Base-by-base conservation (phyloP, 2,113 vertebrate genomes). In the Leptosomus discolor region DNA sequence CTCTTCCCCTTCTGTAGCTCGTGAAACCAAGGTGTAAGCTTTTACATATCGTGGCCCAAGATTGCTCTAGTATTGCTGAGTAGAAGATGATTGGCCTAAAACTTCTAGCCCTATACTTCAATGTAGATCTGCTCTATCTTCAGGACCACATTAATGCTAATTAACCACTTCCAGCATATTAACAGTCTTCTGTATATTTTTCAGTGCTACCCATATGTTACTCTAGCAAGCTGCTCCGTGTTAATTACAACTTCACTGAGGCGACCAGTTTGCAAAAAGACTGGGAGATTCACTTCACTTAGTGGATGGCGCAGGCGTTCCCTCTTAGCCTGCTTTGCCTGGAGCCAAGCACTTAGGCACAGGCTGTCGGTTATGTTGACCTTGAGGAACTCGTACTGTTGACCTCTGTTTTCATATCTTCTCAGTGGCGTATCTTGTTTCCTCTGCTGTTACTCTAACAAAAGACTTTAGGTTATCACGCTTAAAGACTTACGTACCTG, bases 251-350 rank as follows among this genome's bases (percentile, higher is more conserved):
- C 27, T 36, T 64, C 34, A 9, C 4, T 46, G 85, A 77, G 41
- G 23, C 0, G 6, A 29, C 45, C 13, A 5, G 37, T 41, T 76
- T 74, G 56, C 3, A 9, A 36, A 34, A 70, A 69, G 60, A 11
- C 30, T 5, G 30, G 46, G 60, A 63, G 63, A 24, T 83, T 19
- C 7, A 13, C 76, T 73, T 80, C 45, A 9, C 48, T 18, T 13
- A 0, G 1, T 23, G 64, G 3, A 21, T 46, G 61, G 48, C 2
- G 3, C 6, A 9, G 26, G 30, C 3, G 0, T 63, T 82, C 69
- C 53, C 54, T 75, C 29, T 50, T 2, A 1, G 56, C 69, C 56
- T 45, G n/a, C 74, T 37, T 2, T 57, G 63, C 85, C 67, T 26
- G 68, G 41, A 34, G 84, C 73, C 60, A 3, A 8, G 29, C 19